These are phyloP conservation scores for Garra rufa DNA, from an alignment of 2,113 vertebrate species.

Conservation along the genomic window DNA sequence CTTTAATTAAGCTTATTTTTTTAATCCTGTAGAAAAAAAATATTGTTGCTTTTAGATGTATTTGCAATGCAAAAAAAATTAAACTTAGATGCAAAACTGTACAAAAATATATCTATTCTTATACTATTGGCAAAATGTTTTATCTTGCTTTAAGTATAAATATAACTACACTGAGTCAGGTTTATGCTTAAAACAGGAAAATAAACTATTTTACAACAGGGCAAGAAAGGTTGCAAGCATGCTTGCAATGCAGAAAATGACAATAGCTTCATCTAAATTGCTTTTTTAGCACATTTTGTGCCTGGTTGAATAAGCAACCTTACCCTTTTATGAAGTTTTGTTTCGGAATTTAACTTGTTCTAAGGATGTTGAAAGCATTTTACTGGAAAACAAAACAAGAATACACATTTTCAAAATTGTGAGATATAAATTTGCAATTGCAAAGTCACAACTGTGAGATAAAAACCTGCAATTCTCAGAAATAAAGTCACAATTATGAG, in stretches of 20 bases:
- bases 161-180: background rate
- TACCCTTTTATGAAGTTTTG: background rate
- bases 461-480: too few species aligned
- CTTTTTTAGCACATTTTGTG: background rate
- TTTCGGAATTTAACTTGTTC: background rate
- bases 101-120: background rate
- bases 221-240: too few species aligned
- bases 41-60: too few species aligned
- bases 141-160: background rate
- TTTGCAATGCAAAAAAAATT: background rate
- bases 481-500: too few species aligned
- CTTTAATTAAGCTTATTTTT: too few species aligned
- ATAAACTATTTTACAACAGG: too few species aligned
- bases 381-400: background rate
- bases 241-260: background rate
- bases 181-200: background rate
- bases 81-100: background rate
- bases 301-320: background rate
- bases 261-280: background rate
- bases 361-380: background rate
- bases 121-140: fast-evolving
- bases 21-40: too few species aligned
- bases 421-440: too few species aligned
- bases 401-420: background rate
- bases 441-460: too few species aligned